These are phyloP conservation scores for Polietes domitor DNA, from an alignment of 2,888 invertebrate species.

Conservation along the genomic window DNA sequence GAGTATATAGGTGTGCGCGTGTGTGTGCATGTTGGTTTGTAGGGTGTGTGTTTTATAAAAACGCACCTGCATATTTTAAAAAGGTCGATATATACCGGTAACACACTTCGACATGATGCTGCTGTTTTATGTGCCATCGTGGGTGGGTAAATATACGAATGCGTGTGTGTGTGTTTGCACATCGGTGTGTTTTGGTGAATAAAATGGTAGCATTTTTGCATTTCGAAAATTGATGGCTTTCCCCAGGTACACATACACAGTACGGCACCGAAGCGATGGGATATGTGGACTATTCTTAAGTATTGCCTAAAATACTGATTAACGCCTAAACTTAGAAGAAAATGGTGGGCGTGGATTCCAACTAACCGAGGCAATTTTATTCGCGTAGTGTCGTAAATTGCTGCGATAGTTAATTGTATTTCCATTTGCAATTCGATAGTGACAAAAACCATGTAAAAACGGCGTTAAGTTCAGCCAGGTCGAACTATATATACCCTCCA, in stretches of 20 bases:
- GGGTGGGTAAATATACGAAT: background rate
- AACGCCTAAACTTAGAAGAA: too few species aligned
- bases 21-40: background rate
- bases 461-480: too few species aligned
- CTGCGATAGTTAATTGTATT: too few species aligned
- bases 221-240: constrained; percentile 29
- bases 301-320: too few species aligned
- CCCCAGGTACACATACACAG: background rate
- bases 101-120: constrained; percentile 36
- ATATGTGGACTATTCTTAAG: too few species aligned
- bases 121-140: constrained; percentile 1
- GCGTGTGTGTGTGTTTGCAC: background rate
- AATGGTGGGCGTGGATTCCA: too few species aligned
- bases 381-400: too few species aligned
- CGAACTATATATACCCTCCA: too few species aligned
- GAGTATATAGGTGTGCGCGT: too few species aligned
- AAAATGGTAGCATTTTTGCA: constrained; percentile 23
- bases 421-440: too few species aligned
- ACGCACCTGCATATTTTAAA: constrained; percentile 61
- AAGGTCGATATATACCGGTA: constrained; percentile 20
- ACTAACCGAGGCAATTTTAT: too few species aligned
- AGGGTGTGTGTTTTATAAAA: constrained; percentile 6
- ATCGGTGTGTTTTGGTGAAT: background rate
- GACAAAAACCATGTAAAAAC: too few species aligned
- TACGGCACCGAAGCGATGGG: background rate